Evolutionary conservation across 2,113 vertebrate genomes (phyloP), one percentile per base, ranked within the genome.

Genomic region (Cyprinus carpio): DNA sequence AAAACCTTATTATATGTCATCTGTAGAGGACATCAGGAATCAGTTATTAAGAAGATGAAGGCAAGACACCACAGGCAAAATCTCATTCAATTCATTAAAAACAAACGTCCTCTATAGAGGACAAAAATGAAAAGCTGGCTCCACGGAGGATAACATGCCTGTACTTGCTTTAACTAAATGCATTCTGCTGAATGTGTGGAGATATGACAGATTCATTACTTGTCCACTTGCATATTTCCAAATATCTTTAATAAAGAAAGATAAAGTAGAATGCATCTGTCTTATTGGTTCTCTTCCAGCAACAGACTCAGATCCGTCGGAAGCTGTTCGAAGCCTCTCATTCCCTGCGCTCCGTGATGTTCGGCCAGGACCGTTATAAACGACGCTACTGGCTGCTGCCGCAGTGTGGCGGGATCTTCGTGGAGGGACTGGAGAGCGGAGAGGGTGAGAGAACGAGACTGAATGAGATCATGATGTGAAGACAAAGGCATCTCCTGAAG

Each of bases 371-470:
- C 90, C 96, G 98, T 31, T 99, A 96, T 88, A 95, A 94, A 89
- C 96, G 97, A 12, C 93, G 96, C 2, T 99, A 98, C 91, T 99
- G 98, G 97, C 95, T 97, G 85, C 95, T 99, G 83, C 96, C 97
- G 2, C 96, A 97, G 1, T 98, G 97, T 60, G 96, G 97, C 1
- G 97, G 96, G 0, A 86, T 99, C 91, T 98, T 97, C 93, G 96
- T 99, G 27, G 97, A 99, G 93, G 96, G 95, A 91, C 95, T 97
- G 95, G 96, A 96, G 89, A 97, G 95, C 60, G 94, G 94, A 29
- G 96, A 98, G 95, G 96, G 96, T 98, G 90, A 92, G 91, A 92
- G 93, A 67, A 69, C 27, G 27, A 58, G 56, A 49, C 11, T 15
- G 16, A 27, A 20, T 15, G 4, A 72, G 29, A 20, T 12, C 34